Percentiles rank a stretch among this genome's conserved stretches.
Conservation (phyloP, 2,113 vertebrate genomes). For the Phaethon lepturus region DNA sequence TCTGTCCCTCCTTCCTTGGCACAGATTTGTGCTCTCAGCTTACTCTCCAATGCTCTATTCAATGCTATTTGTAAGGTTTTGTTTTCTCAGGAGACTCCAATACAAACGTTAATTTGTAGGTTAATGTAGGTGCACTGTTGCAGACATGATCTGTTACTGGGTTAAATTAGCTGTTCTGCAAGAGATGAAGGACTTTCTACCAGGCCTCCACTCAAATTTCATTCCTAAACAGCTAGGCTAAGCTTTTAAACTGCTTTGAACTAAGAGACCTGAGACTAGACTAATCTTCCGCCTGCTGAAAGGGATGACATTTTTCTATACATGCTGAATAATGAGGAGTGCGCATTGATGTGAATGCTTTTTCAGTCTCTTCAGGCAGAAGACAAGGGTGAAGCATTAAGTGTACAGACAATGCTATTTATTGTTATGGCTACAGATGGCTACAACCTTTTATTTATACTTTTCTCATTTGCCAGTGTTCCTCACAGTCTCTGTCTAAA, state of each 20-base stretch:
- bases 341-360: neutral
- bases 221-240: neutral
- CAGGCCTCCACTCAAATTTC: neutral
- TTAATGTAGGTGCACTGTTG: neutral
- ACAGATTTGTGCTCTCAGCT: neutral
- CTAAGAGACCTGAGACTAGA: neutral
- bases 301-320: neutral
- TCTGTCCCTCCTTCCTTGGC: neutral
- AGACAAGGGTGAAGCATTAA: neutral
- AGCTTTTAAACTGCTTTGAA: neutral
- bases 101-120: no score
- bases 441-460: neutral
- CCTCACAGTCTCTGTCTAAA: neutral
- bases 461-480: neutral
- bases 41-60: neutral
- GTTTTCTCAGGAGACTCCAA: neutral
- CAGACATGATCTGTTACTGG: neutral
- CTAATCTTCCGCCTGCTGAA: neutral
- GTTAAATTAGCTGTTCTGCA: neutral
- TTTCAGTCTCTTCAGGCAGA: neutral
- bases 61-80: neutral
- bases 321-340: neutral
- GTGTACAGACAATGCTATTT: neutral
- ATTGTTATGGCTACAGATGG: neutral
- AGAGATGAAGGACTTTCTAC: neutral